Base-by-base conservation (phyloP, 2,113 vertebrate genomes). In the Nibea coibor region DNA sequence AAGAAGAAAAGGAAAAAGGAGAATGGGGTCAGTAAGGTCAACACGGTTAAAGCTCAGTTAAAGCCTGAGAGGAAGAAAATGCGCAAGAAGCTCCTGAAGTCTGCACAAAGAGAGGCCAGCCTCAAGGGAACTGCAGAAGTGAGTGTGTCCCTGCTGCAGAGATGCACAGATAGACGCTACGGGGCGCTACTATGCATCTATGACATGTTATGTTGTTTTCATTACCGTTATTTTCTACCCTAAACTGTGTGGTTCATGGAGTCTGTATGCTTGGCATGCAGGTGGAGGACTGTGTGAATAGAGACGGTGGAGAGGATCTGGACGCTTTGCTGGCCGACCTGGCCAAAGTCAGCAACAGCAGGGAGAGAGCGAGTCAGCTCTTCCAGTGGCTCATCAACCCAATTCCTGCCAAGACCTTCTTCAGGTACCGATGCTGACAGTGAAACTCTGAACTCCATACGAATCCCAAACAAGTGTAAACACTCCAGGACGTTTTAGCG, bases 331-430 rank as follows among this genome's bases (percentile, higher is more conserved):
- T 99, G 58, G 64, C 71, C 0, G 88, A 94, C 42, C 92, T 99
- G 88, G 84, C 82, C 5, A 91, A 73, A 66, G 85, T 97, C 82
- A 95, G 94, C 75, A 97, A 96, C 95, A 99, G 98, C 94, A 94
- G 94, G 81, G 94, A 94, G 45, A 93, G 97, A 87, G 97, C 97
- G 0, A 94, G 85, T 51, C 92, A 87, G 58, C 94, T 99, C 56
- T 98, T 99, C 75, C 93, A 96, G 56, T 99, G 97, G 98, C 87
- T 99, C 59, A 88, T 99, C 67, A 87, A 92, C 14, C 98, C 98
- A 0, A 53, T 97, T 83, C 89, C 95, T 1, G 86, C 91, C 0
- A 95, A 87, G n/a, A 77, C 87, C 59, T 98, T 99, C 89, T 94
- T 96, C 90, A 94, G 89, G 94, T 96, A 89, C 10, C 1, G 19